phyloP scores from a whole-genome alignment of 2,888 invertebrate species.

The Parascotia fuliginaria region DNA sequence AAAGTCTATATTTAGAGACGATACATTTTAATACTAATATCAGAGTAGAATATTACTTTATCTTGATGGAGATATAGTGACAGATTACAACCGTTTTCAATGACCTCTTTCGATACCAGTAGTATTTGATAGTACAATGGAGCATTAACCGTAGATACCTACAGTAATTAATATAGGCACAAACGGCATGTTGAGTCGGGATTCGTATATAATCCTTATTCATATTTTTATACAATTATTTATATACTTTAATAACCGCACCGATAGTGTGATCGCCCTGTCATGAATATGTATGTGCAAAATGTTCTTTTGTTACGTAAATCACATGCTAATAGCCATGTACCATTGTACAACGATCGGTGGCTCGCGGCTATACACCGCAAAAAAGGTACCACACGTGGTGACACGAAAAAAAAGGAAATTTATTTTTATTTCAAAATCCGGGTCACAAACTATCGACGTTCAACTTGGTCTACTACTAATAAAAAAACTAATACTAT shows the following conservation, averaged over 20 bases:
- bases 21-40: no score
- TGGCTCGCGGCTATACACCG: conserved; percentile 3
- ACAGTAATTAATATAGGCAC: no score
- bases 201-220: no score
- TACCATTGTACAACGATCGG: conserved; percentile 10
- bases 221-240: no score
- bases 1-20: no score
- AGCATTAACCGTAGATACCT: no score
- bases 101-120: no score
- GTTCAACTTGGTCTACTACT: conserved; percentile 1
- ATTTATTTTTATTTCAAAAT: conserved; percentile 50
- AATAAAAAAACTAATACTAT: neutral
- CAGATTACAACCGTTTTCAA: no score
- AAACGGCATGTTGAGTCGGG: no score
- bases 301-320: conserved; percentile 44
- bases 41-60: no score
- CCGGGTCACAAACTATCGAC: conserved; percentile 43
- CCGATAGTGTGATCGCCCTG: conserved; percentile 11
- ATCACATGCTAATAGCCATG: conserved; percentile 35
- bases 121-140: no score
- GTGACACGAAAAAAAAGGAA: conserved; percentile 34
- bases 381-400: conserved; percentile 24
- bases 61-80: no score
- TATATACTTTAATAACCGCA: conserved; percentile 13
- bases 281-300: conserved; percentile 44